A percentile compares a stretch with the other conserved stretches of the same genome.
Conservation (phyloP, 2,888 invertebrate species). For the Cephus spinipes region DNA sequence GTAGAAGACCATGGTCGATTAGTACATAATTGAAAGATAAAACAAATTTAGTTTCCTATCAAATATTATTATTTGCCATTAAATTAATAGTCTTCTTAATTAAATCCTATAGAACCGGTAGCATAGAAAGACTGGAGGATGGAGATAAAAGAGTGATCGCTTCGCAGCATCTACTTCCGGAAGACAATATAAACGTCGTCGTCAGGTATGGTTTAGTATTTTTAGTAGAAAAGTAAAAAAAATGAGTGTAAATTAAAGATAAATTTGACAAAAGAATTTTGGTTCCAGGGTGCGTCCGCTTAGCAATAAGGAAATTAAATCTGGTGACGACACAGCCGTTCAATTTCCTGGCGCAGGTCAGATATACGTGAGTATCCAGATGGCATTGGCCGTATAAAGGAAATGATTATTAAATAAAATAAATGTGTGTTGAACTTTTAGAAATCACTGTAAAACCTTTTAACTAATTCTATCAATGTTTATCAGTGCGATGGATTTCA, state of each 20-base stretch:
- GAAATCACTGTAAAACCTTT: background rate
- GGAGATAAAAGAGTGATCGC: conserved; percentile 68
- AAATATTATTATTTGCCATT: background rate
- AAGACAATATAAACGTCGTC: conserved; percentile 91
- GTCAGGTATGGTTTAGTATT: conserved; percentile 73
- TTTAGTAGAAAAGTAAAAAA: too few species aligned
- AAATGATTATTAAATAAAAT: conserved; percentile 2
- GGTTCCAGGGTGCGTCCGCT: conserved; percentile 82
- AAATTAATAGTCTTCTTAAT: conserved; percentile 18
- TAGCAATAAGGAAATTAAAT: conserved; percentile 78
- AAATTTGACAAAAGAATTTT: background rate
- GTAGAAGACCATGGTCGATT: background rate
- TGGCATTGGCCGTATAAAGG: conserved; percentile 25
- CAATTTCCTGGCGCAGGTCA: conserved; percentile 93
- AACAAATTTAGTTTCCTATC: background rate
- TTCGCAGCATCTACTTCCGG: conserved; percentile 70
- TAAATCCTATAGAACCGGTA: conserved; percentile 63
- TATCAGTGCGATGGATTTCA: conserved; percentile 50
- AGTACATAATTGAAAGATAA: background rate
- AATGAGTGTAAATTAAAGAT: background rate
- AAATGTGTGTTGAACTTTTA: background rate
- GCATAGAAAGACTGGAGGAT: conserved; percentile 67
- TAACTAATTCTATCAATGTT: conserved; percentile 5
- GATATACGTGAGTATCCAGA: conserved; percentile 72
- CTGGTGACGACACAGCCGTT: conserved; percentile 77